Percentiles rank a stretch among this genome's conserved stretches.
These are phyloP conservation scores for Planiliza haematocheilus DNA, from an alignment of 2,113 vertebrate species.

Conservation along the genomic window DNA sequence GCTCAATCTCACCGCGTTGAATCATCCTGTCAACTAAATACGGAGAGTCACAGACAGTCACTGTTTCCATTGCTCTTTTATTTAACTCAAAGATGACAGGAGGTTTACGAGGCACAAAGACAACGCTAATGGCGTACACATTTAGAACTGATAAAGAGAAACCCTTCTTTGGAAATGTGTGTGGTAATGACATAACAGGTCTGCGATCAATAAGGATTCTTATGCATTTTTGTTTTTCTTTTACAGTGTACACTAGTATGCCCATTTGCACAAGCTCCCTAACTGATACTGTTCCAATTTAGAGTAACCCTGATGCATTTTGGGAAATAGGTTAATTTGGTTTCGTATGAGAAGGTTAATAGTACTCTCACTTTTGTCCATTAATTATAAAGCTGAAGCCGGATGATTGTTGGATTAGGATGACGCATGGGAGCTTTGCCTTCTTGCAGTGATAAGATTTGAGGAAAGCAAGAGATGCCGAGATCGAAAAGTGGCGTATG, in stretches of 20 bases:
- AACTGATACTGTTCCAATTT: no score
- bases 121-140: constrained; percentile 9
- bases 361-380: not conserved
- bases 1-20: constrained; percentile 47
- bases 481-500: no score
- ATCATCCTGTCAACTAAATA: constrained; percentile 53
- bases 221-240: not conserved
- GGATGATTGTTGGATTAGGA: no score
- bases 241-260: not conserved
- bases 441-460: no score
- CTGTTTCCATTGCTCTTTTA: constrained; percentile 58
- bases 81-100: constrained; percentile 50
- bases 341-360: not conserved
- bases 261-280: no score
- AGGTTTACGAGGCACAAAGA: not conserved
- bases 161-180: not conserved
- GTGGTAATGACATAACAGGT: not conserved
- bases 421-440: no score
- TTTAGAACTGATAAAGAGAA: not conserved
- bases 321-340: not conserved
- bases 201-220: not conserved
- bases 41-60: constrained; percentile 54
- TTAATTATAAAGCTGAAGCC: no score
- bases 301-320: not conserved
- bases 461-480: no score